A percentile compares a stretch with the other conserved stretches of the same genome.
Conservation (phyloP, 2,797 vertebrate genomes). For the Gallinago solitaria region DNA sequence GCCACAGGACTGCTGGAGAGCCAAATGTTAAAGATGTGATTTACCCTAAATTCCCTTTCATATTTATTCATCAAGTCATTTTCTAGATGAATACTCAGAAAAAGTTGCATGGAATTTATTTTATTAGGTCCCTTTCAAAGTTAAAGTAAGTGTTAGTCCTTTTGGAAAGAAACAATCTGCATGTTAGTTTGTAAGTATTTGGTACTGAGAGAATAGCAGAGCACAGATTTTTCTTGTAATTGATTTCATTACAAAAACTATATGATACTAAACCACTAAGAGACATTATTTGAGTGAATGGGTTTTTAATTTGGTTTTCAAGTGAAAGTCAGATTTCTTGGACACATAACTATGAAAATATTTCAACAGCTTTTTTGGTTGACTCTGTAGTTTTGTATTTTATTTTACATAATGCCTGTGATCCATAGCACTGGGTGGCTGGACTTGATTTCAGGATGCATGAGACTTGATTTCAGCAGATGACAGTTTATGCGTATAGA, state of each 20-base stretch:
- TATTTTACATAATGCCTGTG: background rate
- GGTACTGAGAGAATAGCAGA: background rate
- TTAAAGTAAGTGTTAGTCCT: background rate
- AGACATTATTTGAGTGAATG: background rate
- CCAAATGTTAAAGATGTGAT: background rate
- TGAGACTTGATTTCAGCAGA: background rate
- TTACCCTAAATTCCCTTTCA: background rate
- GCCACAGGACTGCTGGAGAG: background rate
- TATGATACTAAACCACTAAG: background rate
- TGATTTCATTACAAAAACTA: background rate
- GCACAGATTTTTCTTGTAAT: background rate
- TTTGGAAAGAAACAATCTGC: background rate
- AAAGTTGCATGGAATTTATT: background rate
- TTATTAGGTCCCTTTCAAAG: background rate
- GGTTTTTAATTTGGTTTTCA: background rate
- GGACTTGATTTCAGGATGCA: background rate
- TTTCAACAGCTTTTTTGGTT: background rate
- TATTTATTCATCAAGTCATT: background rate
- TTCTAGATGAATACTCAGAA: background rate
- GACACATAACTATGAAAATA: background rate
- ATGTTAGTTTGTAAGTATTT: background rate
- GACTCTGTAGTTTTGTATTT: background rate
- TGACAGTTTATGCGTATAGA: background rate
- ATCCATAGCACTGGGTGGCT: accelerated
- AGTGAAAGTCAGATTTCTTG: background rate